A percentile compares a stretch with the other conserved stretches of the same genome.
phyloP scores from a whole-genome alignment of 2,113 vertebrate genomes.

The Leptodactylus fuscus region DNA sequence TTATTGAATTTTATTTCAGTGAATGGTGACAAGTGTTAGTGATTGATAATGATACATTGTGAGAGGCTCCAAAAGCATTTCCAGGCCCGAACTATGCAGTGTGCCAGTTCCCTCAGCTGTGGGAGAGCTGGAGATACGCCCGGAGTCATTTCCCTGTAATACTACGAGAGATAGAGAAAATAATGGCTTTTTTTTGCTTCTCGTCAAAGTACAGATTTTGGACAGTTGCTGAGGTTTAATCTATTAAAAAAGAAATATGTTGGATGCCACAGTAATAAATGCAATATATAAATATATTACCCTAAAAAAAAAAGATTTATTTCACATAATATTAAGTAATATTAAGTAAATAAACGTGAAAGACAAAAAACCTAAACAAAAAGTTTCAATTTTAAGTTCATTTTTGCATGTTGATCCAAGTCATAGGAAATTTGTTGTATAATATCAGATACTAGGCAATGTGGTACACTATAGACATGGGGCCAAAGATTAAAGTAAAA shows the following conservation, averaged over 20 bases:
- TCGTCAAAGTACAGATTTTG: not conserved
- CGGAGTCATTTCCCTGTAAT: conserved; percentile 13
- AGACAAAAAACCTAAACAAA: too few species aligned
- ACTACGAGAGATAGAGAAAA: conserved; percentile 24
- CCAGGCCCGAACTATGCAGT: conserved; percentile 24
- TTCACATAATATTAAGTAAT: too few species aligned
- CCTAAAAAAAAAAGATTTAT: too few species aligned
- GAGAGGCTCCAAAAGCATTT: conserved; percentile 36
- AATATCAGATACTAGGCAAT: too few species aligned
- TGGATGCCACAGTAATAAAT: not conserved
- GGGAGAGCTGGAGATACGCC: conserved; percentile 34
- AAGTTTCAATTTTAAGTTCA: too few species aligned
- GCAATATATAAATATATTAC: not conserved
- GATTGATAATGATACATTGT: conserved; percentile 57
- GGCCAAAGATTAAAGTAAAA: too few species aligned
- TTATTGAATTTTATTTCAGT: conserved; percentile 52
- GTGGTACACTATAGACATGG: too few species aligned
- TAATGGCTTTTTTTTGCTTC: conserved; percentile 10
- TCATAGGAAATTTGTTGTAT: too few species aligned
- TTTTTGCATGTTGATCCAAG: too few species aligned
- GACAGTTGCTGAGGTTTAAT: not conserved
- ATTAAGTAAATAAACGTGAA: too few species aligned
- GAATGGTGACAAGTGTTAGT: conserved; percentile 54
- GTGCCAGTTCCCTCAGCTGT: conserved; percentile 43
- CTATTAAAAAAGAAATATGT: not conserved